A percentile compares a stretch with the other conserved stretches of the same genome.
Conservation (phyloP, 1,140 invertebrate species). For the Chironomus tepperi region DNA sequence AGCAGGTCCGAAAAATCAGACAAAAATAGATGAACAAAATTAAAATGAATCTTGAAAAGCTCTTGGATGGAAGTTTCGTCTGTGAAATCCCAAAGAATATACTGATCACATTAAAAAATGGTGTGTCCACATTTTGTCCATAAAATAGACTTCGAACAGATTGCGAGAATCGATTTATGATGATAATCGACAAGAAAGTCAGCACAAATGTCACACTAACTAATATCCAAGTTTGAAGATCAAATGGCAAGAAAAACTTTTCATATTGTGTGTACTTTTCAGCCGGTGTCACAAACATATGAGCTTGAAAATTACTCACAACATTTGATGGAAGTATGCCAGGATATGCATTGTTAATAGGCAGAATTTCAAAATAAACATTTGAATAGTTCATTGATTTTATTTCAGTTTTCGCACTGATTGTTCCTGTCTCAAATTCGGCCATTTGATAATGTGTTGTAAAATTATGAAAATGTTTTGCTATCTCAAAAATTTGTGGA, state of each 20-base stretch:
- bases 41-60: too few species aligned
- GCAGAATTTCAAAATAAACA: too few species aligned
- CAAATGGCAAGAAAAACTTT: neutral
- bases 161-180: neutral
- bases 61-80: too few species aligned
- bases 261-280: neutral
- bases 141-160: neutral
- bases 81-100: too few species aligned
- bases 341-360: too few species aligned
- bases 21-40: neutral
- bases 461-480: too few species aligned
- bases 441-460: too few species aligned
- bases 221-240: neutral
- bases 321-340: too few species aligned
- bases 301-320: neutral
- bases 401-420: too few species aligned
- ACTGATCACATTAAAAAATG: neutral
- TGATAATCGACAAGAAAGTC: neutral
- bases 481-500: too few species aligned
- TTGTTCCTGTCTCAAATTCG: too few species aligned
- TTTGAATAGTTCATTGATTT: too few species aligned
- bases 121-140: neutral
- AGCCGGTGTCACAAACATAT: neutral
- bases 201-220: neutral
- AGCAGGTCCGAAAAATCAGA: neutral